Percentiles rank a stretch among this genome's conserved stretches.
phyloP scores from a whole-genome alignment of 2,797 vertebrate species.

The Intellagama lesueurii region DNA sequence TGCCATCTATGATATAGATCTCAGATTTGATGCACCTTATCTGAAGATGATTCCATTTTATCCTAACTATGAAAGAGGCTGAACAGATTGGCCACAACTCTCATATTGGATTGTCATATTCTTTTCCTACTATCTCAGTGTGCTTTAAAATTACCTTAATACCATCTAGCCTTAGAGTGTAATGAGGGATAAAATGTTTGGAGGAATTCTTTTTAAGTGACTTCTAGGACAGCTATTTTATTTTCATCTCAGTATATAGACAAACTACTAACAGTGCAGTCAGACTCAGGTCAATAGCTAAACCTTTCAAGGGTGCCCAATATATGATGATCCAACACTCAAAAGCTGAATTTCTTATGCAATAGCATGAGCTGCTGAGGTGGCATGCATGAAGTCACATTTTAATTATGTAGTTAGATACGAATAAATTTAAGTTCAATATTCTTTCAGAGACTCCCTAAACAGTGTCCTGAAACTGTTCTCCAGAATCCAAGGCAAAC shows the following conservation, averaged over 20 bases:
- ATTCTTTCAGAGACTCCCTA: background rate
- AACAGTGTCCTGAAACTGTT: background rate
- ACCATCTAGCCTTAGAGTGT: constrained; percentile 21
- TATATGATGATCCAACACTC: background rate
- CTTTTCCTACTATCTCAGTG: constrained; percentile 47
- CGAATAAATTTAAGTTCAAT: background rate
- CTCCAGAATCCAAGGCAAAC: background rate
- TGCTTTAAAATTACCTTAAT: constrained; percentile 46
- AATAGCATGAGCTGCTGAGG: background rate
- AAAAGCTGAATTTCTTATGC: background rate
- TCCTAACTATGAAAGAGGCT: background rate
- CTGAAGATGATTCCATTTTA: background rate
- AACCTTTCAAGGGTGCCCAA: background rate
- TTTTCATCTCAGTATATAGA: background rate
- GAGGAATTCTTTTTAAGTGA: constrained; percentile 49
- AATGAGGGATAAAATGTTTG: constrained; percentile 35
- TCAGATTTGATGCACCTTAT: background rate
- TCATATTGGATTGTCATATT: constrained; percentile 54
- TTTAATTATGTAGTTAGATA: background rate
- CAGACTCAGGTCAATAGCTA: background rate
- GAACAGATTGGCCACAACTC: constrained; percentile 3
- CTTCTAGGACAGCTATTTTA: constrained; percentile 40
- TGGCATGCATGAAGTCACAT: background rate
- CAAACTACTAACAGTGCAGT: background rate
- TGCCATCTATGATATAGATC: background rate